phyloP scores from a whole-genome alignment of 2,797 vertebrate species.

The Diglossa cyanea region DNA sequence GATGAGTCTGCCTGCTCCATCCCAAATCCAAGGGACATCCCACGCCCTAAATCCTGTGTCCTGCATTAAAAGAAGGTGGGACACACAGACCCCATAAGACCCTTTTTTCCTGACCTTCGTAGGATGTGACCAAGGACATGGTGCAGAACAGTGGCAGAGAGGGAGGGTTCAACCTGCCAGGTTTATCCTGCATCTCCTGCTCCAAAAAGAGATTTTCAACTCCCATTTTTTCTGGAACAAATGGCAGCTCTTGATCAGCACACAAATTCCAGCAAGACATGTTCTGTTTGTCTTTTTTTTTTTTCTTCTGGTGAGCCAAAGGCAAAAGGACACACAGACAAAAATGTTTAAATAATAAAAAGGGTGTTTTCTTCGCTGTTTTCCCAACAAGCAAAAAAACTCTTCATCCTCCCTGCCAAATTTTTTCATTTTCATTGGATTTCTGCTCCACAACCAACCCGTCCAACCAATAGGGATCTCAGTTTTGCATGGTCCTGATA shows the following conservation, averaged over 20 bases:
- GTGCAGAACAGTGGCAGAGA: neutral
- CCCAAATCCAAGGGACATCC: neutral
- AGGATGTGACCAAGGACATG: neutral
- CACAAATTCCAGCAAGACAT: neutral
- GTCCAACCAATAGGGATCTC: fast-evolving
- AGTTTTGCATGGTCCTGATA: neutral
- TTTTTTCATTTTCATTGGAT: neutral
- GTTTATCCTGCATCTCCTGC: neutral
- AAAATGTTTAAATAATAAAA: conserved; percentile 16
- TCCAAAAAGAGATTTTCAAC: neutral
- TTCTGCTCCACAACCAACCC: neutral
- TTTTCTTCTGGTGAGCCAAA: neutral
- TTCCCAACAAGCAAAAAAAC: neutral
- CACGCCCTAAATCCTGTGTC: fast-evolving
- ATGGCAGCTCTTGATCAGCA: neutral
- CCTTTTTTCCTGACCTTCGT: fast-evolving
- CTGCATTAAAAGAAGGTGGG: neutral
- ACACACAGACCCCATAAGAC: fast-evolving
- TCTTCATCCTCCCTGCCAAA: neutral
- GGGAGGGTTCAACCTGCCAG: neutral
- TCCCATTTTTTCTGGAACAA: neutral
- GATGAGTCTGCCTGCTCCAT: neutral
- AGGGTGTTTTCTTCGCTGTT: conserved; percentile 12
- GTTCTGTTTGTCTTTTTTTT: neutral
- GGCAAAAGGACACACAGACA: neutral